Percentiles rank a stretch among this genome's conserved stretches.
These are phyloP conservation scores for Thunnus maccoyii DNA, from an alignment of 2,113 vertebrate genomes.

Conservation along the genomic window DNA sequence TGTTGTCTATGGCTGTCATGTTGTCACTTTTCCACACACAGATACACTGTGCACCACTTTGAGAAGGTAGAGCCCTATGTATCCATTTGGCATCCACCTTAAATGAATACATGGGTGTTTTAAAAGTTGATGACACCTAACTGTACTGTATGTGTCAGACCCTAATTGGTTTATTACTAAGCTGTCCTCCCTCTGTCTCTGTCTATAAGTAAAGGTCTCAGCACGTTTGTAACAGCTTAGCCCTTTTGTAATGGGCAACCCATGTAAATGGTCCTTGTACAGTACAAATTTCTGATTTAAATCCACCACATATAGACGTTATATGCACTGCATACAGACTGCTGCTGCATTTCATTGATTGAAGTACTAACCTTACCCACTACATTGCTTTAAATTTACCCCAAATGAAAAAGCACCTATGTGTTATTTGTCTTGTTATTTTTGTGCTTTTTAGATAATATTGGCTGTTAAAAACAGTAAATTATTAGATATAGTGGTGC, in stretches of 20 bases:
- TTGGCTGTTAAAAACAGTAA: constrained; percentile 52
- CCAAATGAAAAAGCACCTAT: constrained; percentile 65
- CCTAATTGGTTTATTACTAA: constrained; percentile 66
- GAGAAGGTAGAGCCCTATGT: constrained; percentile 72
- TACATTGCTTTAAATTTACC: constrained; percentile 77
- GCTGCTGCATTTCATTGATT: constrained; percentile 73
- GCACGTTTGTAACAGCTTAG: constrained; percentile 72
- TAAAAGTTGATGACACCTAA: constrained; percentile 29
- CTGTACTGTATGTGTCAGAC: constrained; percentile 77
- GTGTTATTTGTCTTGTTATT: constrained; percentile 71
- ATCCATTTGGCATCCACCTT: constrained; percentile 72
- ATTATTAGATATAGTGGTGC: constrained; percentile 65
- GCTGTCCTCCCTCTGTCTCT: constrained; percentile 77
- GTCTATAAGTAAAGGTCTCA: constrained; percentile 76
- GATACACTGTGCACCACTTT: constrained; percentile 72
- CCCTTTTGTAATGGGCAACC: constrained; percentile 84
- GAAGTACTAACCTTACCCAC: constrained; percentile 74
- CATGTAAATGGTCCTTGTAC: constrained; percentile 86
- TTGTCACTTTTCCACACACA: constrained; percentile 64
- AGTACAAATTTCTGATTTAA: constrained; percentile 65
- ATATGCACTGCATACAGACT: constrained; percentile 60
- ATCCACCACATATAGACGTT: constrained; percentile 57
- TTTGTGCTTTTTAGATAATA: constrained; percentile 75
- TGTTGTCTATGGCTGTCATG: constrained; percentile 72
- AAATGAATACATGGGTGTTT: constrained; percentile 79